phyloP scores from a whole-genome alignment of 2,797 vertebrate genomes.

The Babyrousa celebensis region DNA sequence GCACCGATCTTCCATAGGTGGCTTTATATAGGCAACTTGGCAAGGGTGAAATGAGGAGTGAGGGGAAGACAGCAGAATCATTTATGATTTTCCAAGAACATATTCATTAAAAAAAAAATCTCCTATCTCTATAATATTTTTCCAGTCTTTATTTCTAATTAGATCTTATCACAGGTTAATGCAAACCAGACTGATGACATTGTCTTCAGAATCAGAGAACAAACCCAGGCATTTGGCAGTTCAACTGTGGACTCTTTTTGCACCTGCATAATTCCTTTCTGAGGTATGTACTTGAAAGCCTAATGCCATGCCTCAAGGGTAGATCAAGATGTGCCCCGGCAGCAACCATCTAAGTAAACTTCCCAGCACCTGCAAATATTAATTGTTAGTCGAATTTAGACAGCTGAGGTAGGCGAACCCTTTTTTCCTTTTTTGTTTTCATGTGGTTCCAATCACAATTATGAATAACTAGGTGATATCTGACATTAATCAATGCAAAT shows the following conservation, averaged over 20 bases:
- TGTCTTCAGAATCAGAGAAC: slow-evolving; percentile 16
- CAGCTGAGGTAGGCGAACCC: slow-evolving; percentile 70
- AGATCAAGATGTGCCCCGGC: slow-evolving; percentile 74
- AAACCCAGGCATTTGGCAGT: slow-evolving; percentile 49
- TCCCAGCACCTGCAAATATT: slow-evolving; percentile 76
- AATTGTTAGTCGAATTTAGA: slow-evolving; percentile 76
- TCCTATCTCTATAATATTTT: not conserved
- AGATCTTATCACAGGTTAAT: slow-evolving; percentile 47
- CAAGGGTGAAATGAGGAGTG: not conserved
- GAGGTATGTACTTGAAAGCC: slow-evolving; percentile 25
- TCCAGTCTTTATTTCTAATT: slow-evolving; percentile 24
- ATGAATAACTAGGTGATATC: slow-evolving; percentile 38
- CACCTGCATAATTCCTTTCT: slow-evolving; percentile 76
- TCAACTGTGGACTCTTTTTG: slow-evolving; percentile 56
- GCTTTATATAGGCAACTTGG: not conserved
- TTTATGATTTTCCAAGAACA: slow-evolving; percentile 13
- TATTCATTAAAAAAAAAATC: not conserved
- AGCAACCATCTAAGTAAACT: slow-evolving; percentile 66
- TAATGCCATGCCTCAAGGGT: slow-evolving; percentile 78
- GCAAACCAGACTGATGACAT: not conserved
- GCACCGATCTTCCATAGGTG: not conserved
- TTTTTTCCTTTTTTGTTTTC: not conserved
- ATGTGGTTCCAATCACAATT: slow-evolving; percentile 63
- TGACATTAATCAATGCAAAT: slow-evolving; percentile 78
- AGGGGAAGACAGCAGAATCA: not conserved